These are phyloP conservation scores for Trigoniulus corallinus DNA, from an alignment of 1,140 invertebrate genomes.

Conservation along the genomic window DNA sequence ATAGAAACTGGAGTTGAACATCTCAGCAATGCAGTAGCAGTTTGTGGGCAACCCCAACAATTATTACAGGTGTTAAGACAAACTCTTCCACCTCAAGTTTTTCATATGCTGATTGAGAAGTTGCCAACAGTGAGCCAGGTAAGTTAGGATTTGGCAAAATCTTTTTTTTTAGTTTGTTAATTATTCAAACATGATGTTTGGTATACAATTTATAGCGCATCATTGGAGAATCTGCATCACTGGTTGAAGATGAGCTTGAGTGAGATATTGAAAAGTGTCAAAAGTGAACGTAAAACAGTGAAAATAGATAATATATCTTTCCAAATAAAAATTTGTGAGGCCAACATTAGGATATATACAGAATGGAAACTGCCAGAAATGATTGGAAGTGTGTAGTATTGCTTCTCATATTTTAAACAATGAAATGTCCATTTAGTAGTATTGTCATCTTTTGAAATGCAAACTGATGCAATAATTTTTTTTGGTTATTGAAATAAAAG, in stretches of 20 bases:
- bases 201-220: not conserved
- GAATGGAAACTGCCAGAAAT: no score
- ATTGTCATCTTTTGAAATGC: no score
- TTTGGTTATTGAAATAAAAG: no score
- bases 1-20: slow-evolving; percentile 83
- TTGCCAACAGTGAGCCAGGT: slow-evolving; percentile 47
- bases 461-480: no score
- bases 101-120: slow-evolving; percentile 66
- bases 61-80: slow-evolving; percentile 84
- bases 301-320: no score
- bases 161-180: not conserved
- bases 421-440: no score
- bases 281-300: no score
- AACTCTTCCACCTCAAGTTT: slow-evolving; percentile 79
- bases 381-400: no score
- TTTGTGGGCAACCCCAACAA: slow-evolving; percentile 87
- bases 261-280: no score
- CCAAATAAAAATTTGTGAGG: no score
- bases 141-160: slow-evolving; percentile 5
- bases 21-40: slow-evolving; percentile 82
- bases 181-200: not conserved
- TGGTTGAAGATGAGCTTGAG: not conserved
- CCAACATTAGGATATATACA: no score
- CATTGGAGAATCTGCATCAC: not conserved
- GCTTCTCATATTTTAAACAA: no score